These are phyloP conservation scores for Ephestia elutella DNA, from an alignment of 1,140 invertebrate genomes.

Conservation along the genomic window DNA sequence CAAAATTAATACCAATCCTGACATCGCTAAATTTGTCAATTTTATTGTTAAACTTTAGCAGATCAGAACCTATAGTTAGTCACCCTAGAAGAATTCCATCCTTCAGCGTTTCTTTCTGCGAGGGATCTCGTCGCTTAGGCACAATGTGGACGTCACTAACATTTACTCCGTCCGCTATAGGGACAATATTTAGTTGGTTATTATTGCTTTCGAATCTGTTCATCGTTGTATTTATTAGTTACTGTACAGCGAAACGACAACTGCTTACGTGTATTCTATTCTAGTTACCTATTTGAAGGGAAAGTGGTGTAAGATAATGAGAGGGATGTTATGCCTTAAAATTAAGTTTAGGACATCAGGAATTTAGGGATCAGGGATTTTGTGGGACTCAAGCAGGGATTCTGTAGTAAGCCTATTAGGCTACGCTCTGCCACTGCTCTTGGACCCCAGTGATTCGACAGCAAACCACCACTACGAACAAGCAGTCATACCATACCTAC, in stretches of 20 bases:
- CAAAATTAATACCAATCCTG: neutral
- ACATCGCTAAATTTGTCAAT: neutral
- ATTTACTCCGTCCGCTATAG: neutral
- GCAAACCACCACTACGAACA: neutral
- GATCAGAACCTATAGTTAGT: neutral
- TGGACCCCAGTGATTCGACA: conserved; percentile 1
- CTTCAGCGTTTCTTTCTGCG: neutral
- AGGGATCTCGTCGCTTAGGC: neutral
- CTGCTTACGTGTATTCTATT: neutral
- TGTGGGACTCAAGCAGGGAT: neutral
- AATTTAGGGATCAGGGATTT: neutral
- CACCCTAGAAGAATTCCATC: neutral
- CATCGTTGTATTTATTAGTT: neutral
- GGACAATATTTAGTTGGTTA: neutral
- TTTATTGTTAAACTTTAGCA: neutral
- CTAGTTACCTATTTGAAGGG: neutral
- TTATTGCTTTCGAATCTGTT: neutral
- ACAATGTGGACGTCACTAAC: conserved; percentile 2
- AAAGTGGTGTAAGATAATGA: neutral
- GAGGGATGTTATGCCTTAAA: neutral
- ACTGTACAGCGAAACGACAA: neutral
- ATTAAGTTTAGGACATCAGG: neutral
- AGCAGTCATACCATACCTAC: neutral
- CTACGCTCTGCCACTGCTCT: neutral
- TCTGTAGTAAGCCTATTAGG: neutral